Percentiles rank a stretch among this genome's conserved stretches.
Evolutionary conservation across 2,113 vertebrate genomes (phyloP).

Genomic region (Chaetodon trifascialis): DNA sequence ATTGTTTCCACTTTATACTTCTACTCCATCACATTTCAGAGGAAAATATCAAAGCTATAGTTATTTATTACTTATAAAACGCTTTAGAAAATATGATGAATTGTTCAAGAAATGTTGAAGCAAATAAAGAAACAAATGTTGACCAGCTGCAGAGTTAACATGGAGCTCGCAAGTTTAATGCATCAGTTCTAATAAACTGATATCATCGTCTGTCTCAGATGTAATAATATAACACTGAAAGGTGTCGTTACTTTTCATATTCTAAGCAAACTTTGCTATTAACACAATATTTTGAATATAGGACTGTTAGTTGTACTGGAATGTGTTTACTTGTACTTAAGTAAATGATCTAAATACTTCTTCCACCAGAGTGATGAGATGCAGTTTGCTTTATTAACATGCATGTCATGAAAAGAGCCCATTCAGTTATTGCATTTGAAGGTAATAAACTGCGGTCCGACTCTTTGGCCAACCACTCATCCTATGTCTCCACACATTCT

Average conservation of each 20-base stretch:
- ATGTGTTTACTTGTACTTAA: neutral
- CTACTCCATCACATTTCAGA: neutral
- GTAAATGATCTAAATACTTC: neutral
- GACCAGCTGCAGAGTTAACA: no score
- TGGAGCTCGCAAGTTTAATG: neutral
- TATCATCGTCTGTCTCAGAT: neutral
- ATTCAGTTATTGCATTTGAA: slow-evolving; percentile 25
- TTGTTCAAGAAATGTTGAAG: no score
- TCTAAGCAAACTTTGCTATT: neutral
- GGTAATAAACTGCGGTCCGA: slow-evolving; percentile 17
- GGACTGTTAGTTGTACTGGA: neutral
- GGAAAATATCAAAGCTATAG: neutral
- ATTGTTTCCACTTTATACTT: neutral
- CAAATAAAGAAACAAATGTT: no score
- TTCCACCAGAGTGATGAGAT: neutral
- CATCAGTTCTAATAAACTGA: neutral
- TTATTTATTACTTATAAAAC: neutral
- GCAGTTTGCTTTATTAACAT: slow-evolving; percentile 1
- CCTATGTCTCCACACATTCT: neutral
- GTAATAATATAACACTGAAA: no score
- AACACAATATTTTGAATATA: neutral
- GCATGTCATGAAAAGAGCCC: slow-evolving; percentile 17
- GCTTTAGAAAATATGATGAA: no score
- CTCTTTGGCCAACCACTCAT: slow-evolving; percentile 5
- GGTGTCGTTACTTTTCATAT: neutral